Conservation (phyloP, 1,140 invertebrate genomes). For the Aphidius ervi region DNA sequence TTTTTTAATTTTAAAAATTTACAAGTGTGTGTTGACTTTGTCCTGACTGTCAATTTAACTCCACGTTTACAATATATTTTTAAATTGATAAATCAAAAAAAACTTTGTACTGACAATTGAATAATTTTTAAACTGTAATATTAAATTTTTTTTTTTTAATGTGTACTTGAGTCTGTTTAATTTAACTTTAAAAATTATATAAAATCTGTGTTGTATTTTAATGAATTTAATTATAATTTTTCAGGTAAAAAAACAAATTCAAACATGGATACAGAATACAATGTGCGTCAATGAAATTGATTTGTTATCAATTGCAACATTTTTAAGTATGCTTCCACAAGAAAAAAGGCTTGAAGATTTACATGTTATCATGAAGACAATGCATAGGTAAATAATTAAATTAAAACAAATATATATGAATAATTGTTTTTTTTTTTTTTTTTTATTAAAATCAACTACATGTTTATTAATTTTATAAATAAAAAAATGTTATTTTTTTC, state of each 20-base stretch:
- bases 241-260: conserved; percentile 47
- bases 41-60: no score
- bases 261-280: conserved; percentile 43
- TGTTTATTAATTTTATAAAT: conserved; percentile 25
- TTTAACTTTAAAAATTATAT: no score
- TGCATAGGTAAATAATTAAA: conserved; percentile 40
- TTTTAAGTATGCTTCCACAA: conserved; percentile 45
- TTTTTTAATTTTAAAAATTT: no score
- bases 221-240: background rate
- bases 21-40: no score
- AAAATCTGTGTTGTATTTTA: no score
- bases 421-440: conserved; percentile 16
- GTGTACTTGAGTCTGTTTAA: no score
- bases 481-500: no score
- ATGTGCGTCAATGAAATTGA: conserved; percentile 44
- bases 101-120: no score
- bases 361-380: conserved; percentile 43
- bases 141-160: no score
- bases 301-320: conserved; percentile 45
- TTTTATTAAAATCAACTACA: conserved; percentile 34
- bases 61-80: no score
- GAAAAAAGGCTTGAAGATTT: conserved; percentile 46
- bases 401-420: conserved; percentile 11
- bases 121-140: no score
- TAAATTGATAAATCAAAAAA: no score